Base-by-base conservation (phyloP, 2,797 vertebrate genomes). In the Vultur gryphus region DNA sequence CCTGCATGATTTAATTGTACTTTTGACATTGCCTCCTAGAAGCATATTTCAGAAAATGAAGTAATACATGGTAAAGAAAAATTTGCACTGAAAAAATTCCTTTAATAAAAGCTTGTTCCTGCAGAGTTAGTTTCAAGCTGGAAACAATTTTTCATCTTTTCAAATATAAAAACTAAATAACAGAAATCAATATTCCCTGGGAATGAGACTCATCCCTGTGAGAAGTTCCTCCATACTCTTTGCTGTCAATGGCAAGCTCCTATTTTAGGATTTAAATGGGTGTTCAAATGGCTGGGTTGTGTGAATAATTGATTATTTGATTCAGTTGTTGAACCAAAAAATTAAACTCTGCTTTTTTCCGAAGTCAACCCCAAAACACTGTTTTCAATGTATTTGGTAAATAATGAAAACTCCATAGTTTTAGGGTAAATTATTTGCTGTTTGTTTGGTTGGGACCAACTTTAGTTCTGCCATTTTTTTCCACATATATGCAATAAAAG, bases 91-190 rank as follows among this genome's bases (percentile, higher is more conserved):
- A 67, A 82, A 87, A 82, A 80, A 86, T 10, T 77, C 46, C 64
- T 93, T 84, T 54, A 70, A 83, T 88, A 84, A 89, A 89, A 69
- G 43, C 71, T 78, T 81, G 16, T 61, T 94, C 69, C 78, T 65
- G 59, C 64, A 87, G 73, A 95, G 54, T 51, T 89, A 65, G 35
- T 85, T 87, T 90, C 61, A 83, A 80, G 41, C n/a, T 84, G 61
- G 64, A 87, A 94, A 89, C 16, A 46, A 58, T 80, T 92, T 95
- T 89, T 92, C 70, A 78, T 77, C 35, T 89, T 92, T 96, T 92
- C 35, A 87, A 89, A 87, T 79, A 65, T 55, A 86, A 93, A 95
- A 89, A 35, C 66, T 75, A 93, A 92, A 52, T 80, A 89, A 80
- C 24, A 90, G 46, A 91, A 94, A 89, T 90, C 92, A 92, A 62